Evolutionary conservation across 2,113 vertebrate genomes (phyloP).

Genomic region (Peromyscus polionotus): DNA sequence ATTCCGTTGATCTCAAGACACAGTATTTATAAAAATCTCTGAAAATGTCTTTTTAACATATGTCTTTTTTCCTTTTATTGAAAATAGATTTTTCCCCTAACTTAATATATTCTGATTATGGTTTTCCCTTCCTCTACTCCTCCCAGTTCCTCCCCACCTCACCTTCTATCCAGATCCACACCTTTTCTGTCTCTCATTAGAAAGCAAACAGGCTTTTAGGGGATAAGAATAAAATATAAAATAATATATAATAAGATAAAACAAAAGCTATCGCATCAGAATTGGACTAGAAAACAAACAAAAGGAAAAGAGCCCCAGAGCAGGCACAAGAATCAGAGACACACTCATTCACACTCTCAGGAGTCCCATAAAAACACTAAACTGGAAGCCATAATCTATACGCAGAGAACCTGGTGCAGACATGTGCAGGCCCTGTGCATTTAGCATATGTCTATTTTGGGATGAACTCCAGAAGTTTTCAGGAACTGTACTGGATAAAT

Average conservation of each 20-base stretch:
- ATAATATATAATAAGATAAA: neutral
- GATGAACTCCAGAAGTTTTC: neutral
- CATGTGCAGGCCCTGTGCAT: neutral
- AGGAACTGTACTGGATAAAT: neutral
- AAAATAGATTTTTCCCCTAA: neutral
- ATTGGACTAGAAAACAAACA: neutral
- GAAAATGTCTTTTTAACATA: neutral
- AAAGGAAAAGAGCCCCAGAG: neutral
- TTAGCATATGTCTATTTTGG: neutral
- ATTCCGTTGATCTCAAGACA: neutral
- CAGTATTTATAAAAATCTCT: neutral
- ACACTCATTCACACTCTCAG: neutral
- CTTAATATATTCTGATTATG: neutral
- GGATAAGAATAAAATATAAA: neutral
- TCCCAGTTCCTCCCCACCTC: neutral
- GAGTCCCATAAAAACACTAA: neutral
- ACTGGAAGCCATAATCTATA: neutral
- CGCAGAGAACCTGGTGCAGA: neutral
- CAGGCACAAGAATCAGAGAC: neutral
- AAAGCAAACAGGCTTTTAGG: neutral
- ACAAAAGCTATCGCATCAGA: neutral
- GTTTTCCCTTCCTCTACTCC: neutral
- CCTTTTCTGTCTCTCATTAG: neutral
- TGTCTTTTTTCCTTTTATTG: neutral
- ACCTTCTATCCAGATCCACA: neutral